Evolutionary conservation across 2,113 vertebrate species (phyloP).

Genomic region (Poeciliopsis prolifica): DNA sequence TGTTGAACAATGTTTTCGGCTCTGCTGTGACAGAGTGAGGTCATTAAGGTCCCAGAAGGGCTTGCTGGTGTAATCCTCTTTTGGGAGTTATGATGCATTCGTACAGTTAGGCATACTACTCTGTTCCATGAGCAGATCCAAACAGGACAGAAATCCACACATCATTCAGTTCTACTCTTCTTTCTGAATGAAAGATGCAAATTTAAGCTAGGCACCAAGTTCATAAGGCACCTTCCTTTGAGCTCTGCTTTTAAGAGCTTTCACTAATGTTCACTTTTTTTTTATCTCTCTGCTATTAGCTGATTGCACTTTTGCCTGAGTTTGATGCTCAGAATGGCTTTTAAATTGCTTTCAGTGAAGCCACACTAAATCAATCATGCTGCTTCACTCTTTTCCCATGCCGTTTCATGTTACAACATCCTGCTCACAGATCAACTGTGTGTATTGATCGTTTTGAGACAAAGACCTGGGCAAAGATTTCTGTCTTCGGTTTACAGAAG

Average conservation of each 20-base stretch:
- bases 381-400: constrained; percentile 68
- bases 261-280: not conserved
- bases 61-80: constrained; percentile 76
- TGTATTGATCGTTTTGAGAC: constrained; percentile 67
- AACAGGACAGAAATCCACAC: constrained; percentile 9
- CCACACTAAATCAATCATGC: constrained; percentile 71
- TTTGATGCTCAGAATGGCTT: constrained; percentile 51
- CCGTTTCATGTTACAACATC: constrained; percentile 70
- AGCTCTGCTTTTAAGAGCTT: not conserved
- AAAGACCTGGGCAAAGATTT: constrained; percentile 18
- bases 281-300: not conserved
- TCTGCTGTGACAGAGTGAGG: constrained; percentile 64
- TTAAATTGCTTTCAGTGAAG: constrained; percentile 62
- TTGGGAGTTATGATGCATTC: constrained; percentile 76
- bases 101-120: constrained; percentile 65
- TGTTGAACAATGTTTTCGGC: constrained; percentile 59
- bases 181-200: constrained; percentile 14
- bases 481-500: not conserved
- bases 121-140: constrained; percentile 44
- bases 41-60: constrained; percentile 68
- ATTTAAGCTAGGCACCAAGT: not conserved
- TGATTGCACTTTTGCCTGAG: constrained; percentile 20
- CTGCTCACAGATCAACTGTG: constrained; percentile 66
- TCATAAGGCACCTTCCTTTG: not conserved
- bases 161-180: not conserved